phyloP scores from a whole-genome alignment of 2,113 vertebrate genomes.

The Paracanthobrama guichenoti region DNA sequence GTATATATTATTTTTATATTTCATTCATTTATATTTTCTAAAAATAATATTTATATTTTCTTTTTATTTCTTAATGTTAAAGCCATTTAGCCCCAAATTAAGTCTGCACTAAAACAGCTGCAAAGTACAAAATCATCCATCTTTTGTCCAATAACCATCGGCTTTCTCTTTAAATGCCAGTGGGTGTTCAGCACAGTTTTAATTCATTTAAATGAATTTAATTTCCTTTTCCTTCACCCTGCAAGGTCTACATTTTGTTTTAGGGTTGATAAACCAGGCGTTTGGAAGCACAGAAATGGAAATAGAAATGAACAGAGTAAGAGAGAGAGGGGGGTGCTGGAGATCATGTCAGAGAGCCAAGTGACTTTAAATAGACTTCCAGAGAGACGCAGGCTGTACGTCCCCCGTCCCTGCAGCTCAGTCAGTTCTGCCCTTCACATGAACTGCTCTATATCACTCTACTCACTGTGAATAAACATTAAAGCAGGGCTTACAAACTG shows the following conservation, averaged over 20 bases:
- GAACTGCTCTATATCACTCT: background rate
- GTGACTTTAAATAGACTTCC: conserved; percentile 16
- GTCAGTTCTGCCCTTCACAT: background rate
- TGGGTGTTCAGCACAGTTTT: background rate
- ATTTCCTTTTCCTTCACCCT: conserved; percentile 22
- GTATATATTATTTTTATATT: no score
- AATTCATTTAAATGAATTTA: conserved; percentile 3
- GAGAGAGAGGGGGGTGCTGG: background rate
- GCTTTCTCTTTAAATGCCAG: background rate
- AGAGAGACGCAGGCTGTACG: background rate
- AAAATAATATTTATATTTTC: no score
- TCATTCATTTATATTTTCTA: no score
- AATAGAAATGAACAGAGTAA: conserved; percentile 7
- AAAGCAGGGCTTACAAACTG: background rate
- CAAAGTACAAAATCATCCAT: background rate
- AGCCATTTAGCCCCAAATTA: background rate
- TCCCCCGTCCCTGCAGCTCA: background rate
- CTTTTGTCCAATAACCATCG: background rate
- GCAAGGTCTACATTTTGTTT: background rate
- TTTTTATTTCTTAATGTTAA: background rate
- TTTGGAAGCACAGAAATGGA: conserved; percentile 1
- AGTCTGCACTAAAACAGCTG: background rate
- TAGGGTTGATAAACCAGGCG: background rate
- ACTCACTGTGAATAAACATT: background rate
- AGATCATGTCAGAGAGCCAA: background rate